Evolutionary conservation across 2,113 vertebrate genomes (phyloP).

Genomic region (Ploceus nigricollis): DNA sequence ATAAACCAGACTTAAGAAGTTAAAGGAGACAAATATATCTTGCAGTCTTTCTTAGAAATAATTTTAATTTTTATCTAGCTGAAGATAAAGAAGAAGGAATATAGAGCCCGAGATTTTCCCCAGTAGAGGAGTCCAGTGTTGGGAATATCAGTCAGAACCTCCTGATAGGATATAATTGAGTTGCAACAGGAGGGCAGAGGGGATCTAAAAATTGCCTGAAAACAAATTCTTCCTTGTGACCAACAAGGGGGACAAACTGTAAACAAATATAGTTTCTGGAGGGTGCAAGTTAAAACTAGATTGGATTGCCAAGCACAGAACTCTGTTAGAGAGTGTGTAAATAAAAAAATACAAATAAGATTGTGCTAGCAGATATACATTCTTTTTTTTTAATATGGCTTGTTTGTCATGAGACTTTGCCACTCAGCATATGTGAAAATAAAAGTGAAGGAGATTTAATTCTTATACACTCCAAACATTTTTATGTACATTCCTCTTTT

Average conservation of each 20-base stretch:
- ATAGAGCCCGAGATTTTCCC: neutral
- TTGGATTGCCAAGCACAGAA: neutral
- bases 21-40: neutral
- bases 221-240: slow-evolving; percentile 9
- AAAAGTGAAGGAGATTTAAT: neutral
- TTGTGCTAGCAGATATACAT: neutral
- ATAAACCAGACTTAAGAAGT: neutral
- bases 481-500: neutral
- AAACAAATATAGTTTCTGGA: neutral
- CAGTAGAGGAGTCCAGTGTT: neutral
- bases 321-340: neutral
- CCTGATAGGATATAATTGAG: neutral
- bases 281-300: neutral
- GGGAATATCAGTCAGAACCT: neutral
- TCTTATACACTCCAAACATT: neutral
- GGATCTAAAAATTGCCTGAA: slow-evolving; percentile 29
- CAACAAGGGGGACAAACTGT: neutral
- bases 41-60: neutral
- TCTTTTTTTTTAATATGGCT: neutral
- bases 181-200: neutral
- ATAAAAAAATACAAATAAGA: neutral
- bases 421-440: neutral
- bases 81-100: neutral
- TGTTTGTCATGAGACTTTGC: neutral
- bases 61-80: neutral